Base-by-base conservation (phyloP, 2,888 invertebrate species). In the Pristionchus arcanus region DNA sequence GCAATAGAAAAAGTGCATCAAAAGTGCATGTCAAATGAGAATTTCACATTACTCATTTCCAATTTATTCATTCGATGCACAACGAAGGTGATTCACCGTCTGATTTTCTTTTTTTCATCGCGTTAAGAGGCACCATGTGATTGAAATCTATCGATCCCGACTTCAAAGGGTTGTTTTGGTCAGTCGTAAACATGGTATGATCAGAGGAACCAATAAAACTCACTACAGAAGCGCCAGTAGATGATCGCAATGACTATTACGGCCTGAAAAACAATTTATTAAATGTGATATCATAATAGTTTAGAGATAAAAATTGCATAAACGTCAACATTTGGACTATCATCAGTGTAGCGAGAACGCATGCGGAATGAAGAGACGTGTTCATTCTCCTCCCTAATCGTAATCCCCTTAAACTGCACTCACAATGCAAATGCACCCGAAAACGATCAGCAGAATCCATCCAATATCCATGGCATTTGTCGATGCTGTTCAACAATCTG, bases 381-480 rank as follows among this genome's bases (percentile, higher is more conserved):
- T 42, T 42, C 42, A 42, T 9, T 42, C 3, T 42, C 42, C 42
- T 49, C 42, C 42, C 42, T 63, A 55, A 4, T 13, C 13, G 7
- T 13, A 21, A 55, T 55, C 55, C 16, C 21, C 5, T 3, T 28
- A 49, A n/a, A 49, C 16, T 11, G 2, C 16, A 85, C 84, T 63
- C 59, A 85, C 84, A 34, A 85, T 37, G 34, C 55, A 85, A 13
- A 85, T 25, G 37, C 55, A 31, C 25, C 84, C 84, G 25, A 85
- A 85, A 85, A 85, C 84, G 34, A 85, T 85, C 59, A 85, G 49
- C 59, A 85, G 31, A 34, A 85, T 85, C 59, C 59, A 85, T 4
- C 31, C 84, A 7, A 85, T 55, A 25, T 85, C 84, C 84, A 85
- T 85, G 15, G 84, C 59, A 59, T 85, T 59, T 55, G 84, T 59